Conservation (phyloP, 1,140 invertebrate genomes). For the Drosophila sechellia region DNA sequence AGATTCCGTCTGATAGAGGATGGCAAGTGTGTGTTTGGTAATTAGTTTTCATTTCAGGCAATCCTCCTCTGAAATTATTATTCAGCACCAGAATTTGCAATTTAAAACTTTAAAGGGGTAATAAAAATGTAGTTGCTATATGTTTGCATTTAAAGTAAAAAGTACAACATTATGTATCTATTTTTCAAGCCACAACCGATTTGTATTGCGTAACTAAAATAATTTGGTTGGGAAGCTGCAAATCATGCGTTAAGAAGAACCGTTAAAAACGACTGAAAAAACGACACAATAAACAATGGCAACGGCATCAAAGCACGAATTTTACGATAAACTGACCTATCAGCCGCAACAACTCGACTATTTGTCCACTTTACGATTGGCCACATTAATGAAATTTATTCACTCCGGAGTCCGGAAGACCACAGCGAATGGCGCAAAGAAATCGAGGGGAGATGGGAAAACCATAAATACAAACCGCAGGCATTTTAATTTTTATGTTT, state of each 20-base stretch:
- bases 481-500: conserved; percentile 66
- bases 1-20: neutral
- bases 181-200: no score
- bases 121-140: no score
- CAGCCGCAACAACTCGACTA: conserved; percentile 21
- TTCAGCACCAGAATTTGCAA: neutral
- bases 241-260: conserved; percentile 20
- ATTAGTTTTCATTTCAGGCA: conserved; percentile 17
- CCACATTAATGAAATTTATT: conserved; percentile 71
- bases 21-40: conserved; percentile 6
- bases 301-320: conserved; percentile 37
- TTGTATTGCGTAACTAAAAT: conserved; percentile 9
- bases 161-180: neutral
- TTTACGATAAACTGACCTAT: conserved; percentile 35
- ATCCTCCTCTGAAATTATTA: neutral
- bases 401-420: conserved; percentile 61
- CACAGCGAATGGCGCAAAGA: conserved; percentile 21
- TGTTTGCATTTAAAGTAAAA: no score
- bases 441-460: conserved; percentile 2
- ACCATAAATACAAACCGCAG: conserved; percentile 64
- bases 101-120: neutral
- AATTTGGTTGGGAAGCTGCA: conserved; percentile 12
- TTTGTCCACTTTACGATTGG: conserved; percentile 64
- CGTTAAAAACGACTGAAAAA: conserved; percentile 23
- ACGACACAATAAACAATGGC: conserved; percentile 33